Base-by-base conservation (phyloP, 1,140 invertebrate species). In the Laupala kohalensis region DNA sequence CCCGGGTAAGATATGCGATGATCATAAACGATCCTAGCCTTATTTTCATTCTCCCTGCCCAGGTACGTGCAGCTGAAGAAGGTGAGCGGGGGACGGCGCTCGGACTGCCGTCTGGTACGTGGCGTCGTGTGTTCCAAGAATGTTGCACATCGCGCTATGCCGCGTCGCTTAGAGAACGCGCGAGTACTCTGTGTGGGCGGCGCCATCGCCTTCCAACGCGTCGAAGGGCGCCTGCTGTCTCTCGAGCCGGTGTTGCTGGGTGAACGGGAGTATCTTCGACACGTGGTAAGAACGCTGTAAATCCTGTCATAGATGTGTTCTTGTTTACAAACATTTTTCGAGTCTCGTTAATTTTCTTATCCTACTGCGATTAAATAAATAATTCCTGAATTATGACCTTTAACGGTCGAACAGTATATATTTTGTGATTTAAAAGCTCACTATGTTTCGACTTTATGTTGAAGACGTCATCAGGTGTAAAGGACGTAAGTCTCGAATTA, bases 51-150 rank as follows among this genome's bases (percentile, higher is more conserved):
- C 26, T 0, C 69, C 69, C 23, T 64, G 25, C 53, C 6, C 70
- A 82, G 81, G 67, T 82, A 95, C 82, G 89, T 98, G 19, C 93
- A 96, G 78, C 89, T 98, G 73, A 98, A 98, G 83, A 97, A 96
- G 80, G 89, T 96, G 27, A 85, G 91, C 2, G 95, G 94, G 29
- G 94, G 93, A 0, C 81, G 77, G 9, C 86, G 88, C 76, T 84
- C 83, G 28, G 92, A 97, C 74, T 92, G 91, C 24, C 83, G 85
- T 74, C 86, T 97, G 67, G 82, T 97, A 0, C 89, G 89, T 73
- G 96, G 96, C 2, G 89, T 96, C 4, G 93, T 96, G 3, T 95
- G 92, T 76, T 91, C 89, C 19, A 98, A 98, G 84, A 96, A 97
- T 81, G 89, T 98, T 0, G 91, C 93, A 0, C 94, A 98, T 80